Base-by-base conservation (phyloP, 2,797 vertebrate species). In the Denticeps clupeoides region DNA sequence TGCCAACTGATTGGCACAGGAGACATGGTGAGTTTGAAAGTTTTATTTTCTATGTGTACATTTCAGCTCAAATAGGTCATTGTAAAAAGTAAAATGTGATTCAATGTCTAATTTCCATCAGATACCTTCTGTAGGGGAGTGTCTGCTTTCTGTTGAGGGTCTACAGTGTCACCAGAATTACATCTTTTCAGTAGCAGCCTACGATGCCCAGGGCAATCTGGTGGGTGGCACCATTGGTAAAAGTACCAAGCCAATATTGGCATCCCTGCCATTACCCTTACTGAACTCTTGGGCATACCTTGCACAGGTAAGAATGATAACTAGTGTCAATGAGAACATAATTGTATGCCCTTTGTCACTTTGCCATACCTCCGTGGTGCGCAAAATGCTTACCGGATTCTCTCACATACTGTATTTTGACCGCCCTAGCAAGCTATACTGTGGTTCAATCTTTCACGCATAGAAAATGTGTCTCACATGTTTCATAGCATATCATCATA, bases 171-270 rank as follows among this genome's bases (percentile, higher is more conserved):
- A 98, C 71, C 86, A 90, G 71, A 89, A 77, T 53, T 98, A 98
- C 2, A 18, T 91, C 52, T 99, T 98, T 86, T 93, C 95, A 3
- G 63, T 94, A 1, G 91, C 90, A 53, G 91, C 90, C 1, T 97
- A 90, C 65, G 76, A 86, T 63, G 73, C 70, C 55, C 67, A 84
- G 56, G 89, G 90, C 15, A 84, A 76, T 44, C 79, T 95, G 22
- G 58, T 97, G n/a, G 88, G 92, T 7, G 74, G 77, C 42, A 48
- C 66, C 6, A 64, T 91, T 49, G 95, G 95, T 13, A 77, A 81
- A 56, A 83, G 78, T 7, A 89, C 90, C 3, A 79, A 80, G 23
- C 87, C 91, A n/a, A 59, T 97, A 43, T 74, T 96, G 51, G 78
- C 91, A 38, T 90, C 87, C 10, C 71, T 83, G 25, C 85, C 90